phyloP scores from a whole-genome alignment of 2,113 vertebrate genomes.

The Lamprologus ornatipinnis region DNA sequence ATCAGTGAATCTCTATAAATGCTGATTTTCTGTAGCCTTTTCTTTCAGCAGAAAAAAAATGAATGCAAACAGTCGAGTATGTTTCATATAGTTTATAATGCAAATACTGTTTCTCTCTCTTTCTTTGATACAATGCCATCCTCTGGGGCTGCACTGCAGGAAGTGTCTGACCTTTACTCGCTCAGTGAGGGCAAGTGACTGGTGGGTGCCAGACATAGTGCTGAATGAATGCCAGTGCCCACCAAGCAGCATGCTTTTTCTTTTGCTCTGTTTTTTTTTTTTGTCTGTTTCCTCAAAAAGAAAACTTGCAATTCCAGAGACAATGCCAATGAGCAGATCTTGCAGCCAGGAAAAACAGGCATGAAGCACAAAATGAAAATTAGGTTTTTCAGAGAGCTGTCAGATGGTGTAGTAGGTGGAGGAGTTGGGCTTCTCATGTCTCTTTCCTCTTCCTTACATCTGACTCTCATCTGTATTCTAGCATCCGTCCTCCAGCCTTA shows the following conservation, averaged over 20 bases:
- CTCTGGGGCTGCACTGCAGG: neutral
- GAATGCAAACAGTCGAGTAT: neutral
- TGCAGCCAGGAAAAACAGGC: neutral
- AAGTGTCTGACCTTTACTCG: conserved; percentile 35
- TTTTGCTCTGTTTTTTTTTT: neutral
- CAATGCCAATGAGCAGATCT: neutral
- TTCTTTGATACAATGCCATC: neutral
- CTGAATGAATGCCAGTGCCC: neutral
- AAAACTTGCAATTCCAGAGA: neutral
- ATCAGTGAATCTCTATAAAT: neutral
- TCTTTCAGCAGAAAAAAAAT: neutral
- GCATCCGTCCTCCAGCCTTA: neutral
- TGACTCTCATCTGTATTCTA: conserved; percentile 31
- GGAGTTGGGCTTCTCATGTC: neutral
- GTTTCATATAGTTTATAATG: neutral
- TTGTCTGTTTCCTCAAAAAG: neutral
- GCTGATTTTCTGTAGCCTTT: neutral
- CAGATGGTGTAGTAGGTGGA: neutral
- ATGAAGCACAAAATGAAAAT: neutral
- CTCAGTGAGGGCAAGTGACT: neutral
- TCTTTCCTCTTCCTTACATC: neutral
- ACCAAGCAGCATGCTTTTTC: neutral
- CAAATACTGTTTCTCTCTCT: neutral
- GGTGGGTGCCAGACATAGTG: neutral
- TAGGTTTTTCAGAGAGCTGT: neutral